Conservation (phyloP, 2,888 invertebrate species). For the Eurois occulta region DNA sequence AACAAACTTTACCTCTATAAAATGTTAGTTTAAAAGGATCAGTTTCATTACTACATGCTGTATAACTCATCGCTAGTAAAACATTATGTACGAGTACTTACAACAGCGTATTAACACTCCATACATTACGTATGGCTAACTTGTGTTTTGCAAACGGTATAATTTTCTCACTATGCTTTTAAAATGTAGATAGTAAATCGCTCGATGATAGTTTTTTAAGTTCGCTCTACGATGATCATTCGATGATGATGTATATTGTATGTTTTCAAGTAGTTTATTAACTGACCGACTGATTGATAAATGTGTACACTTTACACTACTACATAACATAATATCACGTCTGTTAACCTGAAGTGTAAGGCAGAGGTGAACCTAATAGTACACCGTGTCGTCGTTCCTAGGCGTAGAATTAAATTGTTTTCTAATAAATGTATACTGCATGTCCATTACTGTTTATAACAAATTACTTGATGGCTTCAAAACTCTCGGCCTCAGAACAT, state of each 20-base stretch:
- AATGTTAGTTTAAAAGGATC: too few relatives aligned
- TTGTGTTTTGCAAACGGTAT: not conserved
- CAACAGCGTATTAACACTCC: not conserved
- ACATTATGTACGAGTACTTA: not conserved
- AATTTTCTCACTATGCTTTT: conserved; percentile 11
- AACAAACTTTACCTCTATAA: too few relatives aligned
- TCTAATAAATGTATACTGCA: too few relatives aligned
- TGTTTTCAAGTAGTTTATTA: not conserved
- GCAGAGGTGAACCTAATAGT: not conserved
- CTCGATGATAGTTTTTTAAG: not conserved
- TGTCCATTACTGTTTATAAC: too few relatives aligned
- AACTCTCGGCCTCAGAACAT: too few relatives aligned
- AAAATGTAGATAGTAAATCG: not conserved
- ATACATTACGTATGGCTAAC: not conserved
- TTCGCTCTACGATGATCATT: not conserved
- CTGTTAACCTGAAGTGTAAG: not conserved
- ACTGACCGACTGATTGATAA: not conserved
- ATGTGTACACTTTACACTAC: too few relatives aligned
- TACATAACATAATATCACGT: not conserved
- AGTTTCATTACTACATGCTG: not conserved
- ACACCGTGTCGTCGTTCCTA: not conserved
- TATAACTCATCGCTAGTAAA: not conserved
- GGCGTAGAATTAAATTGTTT: too few relatives aligned
- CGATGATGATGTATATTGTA: not conserved
- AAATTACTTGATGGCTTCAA: too few relatives aligned